Evolutionary conservation across 2,888 invertebrate species (phyloP), one percentile per base, ranked within the genome.

Genomic region (Mongoloraphidia duomilia): DNA sequence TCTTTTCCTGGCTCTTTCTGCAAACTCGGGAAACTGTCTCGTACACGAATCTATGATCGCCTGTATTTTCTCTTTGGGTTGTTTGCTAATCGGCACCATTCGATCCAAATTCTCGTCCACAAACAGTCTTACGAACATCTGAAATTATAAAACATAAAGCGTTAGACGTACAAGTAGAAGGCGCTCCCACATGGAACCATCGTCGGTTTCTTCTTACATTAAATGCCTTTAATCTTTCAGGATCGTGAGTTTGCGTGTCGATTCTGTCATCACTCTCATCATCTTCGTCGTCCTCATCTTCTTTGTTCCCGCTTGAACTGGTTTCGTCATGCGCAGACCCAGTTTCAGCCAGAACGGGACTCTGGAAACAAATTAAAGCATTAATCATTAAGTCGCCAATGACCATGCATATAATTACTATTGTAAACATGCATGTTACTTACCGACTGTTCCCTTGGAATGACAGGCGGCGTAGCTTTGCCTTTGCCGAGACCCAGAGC

Each of bases 41-140:
- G 93, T 90, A 71, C 95, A 95, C 14, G 94, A 94, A 67, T 95
- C 95, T 55, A 95, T 91, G 65, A 95, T 95, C 14, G 94, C 95
- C 65, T 95, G 94, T 57, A 95, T 92, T 73, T 95, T 95, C 67
- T 95, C 95, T 66, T 95, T 95, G 9, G 95, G 95, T 70, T 95
- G 95, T 65, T 95, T 93, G 47, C 94, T 94, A 62, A 95, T 95
- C 50, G 95, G 95, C 50, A 95, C 92, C 75, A 92, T 92, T 63
- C 95, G 80, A 67, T 95, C 95, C 59, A 95, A 74, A 65, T 95
- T 95, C 71, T 95, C 95, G 66, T 95, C 95, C 53, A 95, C 95
- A 70, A 95, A 95, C 52, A 95, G 75, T 40, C 95, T 82, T 53
- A 95, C 94, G 69, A 95, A 95, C 95, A 95, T 95, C 95, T 95